Evolutionary conservation across 2,888 invertebrate species (phyloP), one percentile per base, ranked within the genome.

Genomic region (Notodonta ziczac): DNA sequence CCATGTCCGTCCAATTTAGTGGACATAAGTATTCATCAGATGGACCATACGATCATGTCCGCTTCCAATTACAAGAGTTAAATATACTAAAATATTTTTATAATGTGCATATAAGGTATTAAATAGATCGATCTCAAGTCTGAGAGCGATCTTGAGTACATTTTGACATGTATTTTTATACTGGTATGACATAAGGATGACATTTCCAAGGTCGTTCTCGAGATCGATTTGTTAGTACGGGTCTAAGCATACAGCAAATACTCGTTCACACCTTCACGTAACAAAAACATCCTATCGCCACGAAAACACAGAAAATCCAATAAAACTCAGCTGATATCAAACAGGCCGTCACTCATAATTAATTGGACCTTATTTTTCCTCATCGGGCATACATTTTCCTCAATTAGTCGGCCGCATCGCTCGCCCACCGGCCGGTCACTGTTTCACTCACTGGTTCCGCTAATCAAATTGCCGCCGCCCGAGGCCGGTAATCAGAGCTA

Each of bases 381-480:
- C 8, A 24, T 16, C 50, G 6, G 52, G 13, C 24, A 51, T 39
- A 32, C 13, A 50, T 65, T 69, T 70, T 70, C 56, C 62, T 56
- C 61, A 64, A 60, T 66, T 55, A 58, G 56, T 9, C 50, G 50
- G 44, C 51, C 51, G 51, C 40, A 39, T 53, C 57, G 60, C 57
- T 58, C 51, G 62, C 65, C 42, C 50, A 32, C 35, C 52, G 52
- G 14, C 54, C 54, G 56, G 39, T 44, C 68, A 13, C 59, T 74
- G 64, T 69, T 40, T 69, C 68, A 56, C 62, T 51, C 66, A 67
- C 66, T 60, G 63, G 57, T 14, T n/a, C 56, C 72, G 71, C 79
- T 84, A 84, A 85, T 85, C 80, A 81, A 84, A 82, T 84, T 76
- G 76, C 74, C 76, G 73, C 70, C 61, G 66, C 65, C 66, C 71